These are phyloP conservation scores for Melitaea cinxia DNA, from an alignment of 1,140 invertebrate genomes.

Conservation along the genomic window DNA sequence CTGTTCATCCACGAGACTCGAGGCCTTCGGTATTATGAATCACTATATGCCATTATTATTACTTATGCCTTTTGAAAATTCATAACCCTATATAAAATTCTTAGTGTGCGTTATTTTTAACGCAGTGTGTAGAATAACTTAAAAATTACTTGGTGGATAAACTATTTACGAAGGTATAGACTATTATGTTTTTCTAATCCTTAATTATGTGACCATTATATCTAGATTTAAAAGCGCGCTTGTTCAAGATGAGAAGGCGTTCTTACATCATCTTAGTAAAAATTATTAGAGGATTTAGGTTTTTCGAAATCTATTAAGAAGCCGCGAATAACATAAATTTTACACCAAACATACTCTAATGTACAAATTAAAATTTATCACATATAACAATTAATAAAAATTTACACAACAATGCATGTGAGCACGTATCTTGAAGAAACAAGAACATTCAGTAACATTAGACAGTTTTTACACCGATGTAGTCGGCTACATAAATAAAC, in stretches of 20 bases:
- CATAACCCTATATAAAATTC: background rate
- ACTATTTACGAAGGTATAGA: background rate
- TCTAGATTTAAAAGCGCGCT: no score
- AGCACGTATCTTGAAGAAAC: background rate
- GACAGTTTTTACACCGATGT: conserved; percentile 41
- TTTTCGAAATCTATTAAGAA: no score
- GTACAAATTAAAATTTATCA: background rate
- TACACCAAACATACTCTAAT: no score
- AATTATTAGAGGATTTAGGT: no score
- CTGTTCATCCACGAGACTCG: conserved; percentile 42
- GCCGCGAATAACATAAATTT: no score
- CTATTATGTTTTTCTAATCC: no score
- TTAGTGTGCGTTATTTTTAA: background rate
- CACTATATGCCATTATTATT: conserved; percentile 14
- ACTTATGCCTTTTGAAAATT: conserved; percentile 1
- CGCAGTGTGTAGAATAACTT: background rate
- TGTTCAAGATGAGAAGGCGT: no score
- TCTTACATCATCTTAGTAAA: no score
- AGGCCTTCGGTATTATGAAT: conserved; percentile 25
- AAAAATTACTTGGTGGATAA: background rate
- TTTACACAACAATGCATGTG: background rate
- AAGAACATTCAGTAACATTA: conserved; percentile 23
- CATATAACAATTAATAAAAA: background rate
- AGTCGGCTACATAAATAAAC: conserved; percentile 51
- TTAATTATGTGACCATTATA: no score